Evolutionary conservation across 2,797 vertebrate species (phyloP).

Genomic region (Rhyacichthys aspro): DNA sequence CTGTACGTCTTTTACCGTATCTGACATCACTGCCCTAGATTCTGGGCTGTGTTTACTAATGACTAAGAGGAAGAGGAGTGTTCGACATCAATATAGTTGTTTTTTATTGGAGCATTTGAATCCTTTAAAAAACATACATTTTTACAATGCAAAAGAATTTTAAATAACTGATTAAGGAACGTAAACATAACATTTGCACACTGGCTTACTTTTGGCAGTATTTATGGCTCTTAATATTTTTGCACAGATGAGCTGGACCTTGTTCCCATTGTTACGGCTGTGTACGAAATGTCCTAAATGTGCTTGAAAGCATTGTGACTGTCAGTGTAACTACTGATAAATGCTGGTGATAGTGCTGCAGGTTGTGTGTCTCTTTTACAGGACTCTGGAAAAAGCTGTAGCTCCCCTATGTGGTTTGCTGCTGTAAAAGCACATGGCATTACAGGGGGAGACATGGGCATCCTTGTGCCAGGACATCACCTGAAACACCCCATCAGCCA

Average conservation of each 20-base stretch:
- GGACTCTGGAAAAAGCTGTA: slow-evolving; percentile 84
- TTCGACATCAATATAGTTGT: slow-evolving; percentile 28
- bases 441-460: slow-evolving; percentile 56
- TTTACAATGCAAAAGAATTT: background rate
- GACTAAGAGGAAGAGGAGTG: slow-evolving; percentile 45
- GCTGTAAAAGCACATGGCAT: slow-evolving; percentile 73
- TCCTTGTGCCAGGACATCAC: slow-evolving; percentile 20
- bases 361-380: slow-evolving; percentile 40
- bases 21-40: slow-evolving; percentile 66
- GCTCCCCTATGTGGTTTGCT: slow-evolving; percentile 89
- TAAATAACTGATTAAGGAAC: background rate
- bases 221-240: slow-evolving; percentile 3
- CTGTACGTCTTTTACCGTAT: slow-evolving; percentile 55
- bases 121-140: too few species aligned
- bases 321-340: slow-evolving; percentile 16
- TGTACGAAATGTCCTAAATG: slow-evolving; percentile 7
- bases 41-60: slow-evolving; percentile 54
- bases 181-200: background rate
- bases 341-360: slow-evolving; percentile 30
- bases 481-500: background rate
- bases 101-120: background rate
- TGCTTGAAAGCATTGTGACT: background rate
- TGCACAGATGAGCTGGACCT: background rate
- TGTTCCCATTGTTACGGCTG: background rate
- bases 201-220: background rate